phyloP scores from a whole-genome alignment of 2,888 invertebrate genomes.

The Apamea crenata region DNA sequence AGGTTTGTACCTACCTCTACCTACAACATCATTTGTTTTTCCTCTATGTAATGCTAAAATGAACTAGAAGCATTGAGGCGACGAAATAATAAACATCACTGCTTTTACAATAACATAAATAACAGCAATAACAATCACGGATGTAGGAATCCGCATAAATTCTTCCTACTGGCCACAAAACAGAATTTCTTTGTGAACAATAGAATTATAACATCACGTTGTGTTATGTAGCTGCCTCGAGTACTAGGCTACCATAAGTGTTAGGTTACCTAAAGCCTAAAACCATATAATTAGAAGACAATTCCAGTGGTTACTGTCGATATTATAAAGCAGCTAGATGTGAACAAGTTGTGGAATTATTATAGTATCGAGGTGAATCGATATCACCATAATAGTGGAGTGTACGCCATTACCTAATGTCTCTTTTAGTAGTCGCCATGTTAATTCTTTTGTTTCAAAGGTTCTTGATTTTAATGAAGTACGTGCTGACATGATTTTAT shows the following conservation, averaged over 20 bases:
- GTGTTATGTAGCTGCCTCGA: constrained; percentile 16
- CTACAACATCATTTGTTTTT: background rate
- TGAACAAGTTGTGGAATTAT: constrained; percentile 27
- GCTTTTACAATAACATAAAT: constrained; percentile 22
- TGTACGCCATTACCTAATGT: constrained; percentile 21
- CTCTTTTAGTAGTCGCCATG: constrained; percentile 12
- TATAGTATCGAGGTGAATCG: constrained; percentile 13
- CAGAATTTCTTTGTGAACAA: constrained; percentile 49
- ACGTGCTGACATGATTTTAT: constrained; percentile 6
- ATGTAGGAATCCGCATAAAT: constrained; percentile 28
- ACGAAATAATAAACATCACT: constrained; percentile 1
- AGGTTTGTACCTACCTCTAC: too few species aligned
- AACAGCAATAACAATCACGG: constrained; percentile 31
- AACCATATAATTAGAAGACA: constrained; percentile 35
- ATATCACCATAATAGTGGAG: constrained; percentile 29
- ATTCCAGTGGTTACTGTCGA: constrained; percentile 8
- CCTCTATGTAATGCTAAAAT: background rate
- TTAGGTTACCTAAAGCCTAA: constrained; percentile 9
- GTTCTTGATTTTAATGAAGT: constrained; percentile 19
- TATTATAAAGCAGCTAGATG: constrained; percentile 15
- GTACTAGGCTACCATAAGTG: constrained; percentile 38
- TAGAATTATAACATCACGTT: constrained; percentile 51
- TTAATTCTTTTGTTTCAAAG: constrained; percentile 56
- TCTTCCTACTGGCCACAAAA: constrained; percentile 36
- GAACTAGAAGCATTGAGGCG: background rate